phyloP scores from a whole-genome alignment of 1,140 invertebrate species.

The Ceratitis capitata region DNA sequence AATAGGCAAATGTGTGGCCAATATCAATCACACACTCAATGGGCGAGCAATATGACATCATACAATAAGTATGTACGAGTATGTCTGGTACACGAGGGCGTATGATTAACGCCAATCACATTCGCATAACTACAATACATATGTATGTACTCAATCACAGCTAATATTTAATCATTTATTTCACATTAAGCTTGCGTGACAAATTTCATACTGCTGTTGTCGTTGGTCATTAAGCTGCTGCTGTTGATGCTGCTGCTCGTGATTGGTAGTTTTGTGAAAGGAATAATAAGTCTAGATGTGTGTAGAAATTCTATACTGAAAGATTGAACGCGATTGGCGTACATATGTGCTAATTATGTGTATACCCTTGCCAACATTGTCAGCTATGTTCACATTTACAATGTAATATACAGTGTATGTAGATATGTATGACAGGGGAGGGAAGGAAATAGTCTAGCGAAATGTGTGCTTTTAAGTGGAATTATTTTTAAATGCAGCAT shows the following conservation, averaged over 20 bases:
- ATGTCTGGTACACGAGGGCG: background rate
- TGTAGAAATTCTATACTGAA: background rate
- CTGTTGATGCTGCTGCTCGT: background rate
- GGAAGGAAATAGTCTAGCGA: background rate
- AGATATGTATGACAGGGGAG: background rate
- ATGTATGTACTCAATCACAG: background rate
- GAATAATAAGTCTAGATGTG: background rate
- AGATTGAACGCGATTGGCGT: background rate
- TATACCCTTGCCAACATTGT: slow-evolving; percentile 17
- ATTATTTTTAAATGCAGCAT: background rate
- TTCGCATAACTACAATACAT: background rate
- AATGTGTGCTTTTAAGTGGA: background rate
- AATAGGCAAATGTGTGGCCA: too few relatives aligned
- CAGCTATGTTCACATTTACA: too few relatives aligned
- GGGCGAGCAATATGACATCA: too few relatives aligned
- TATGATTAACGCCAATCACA: slow-evolving; percentile 21
- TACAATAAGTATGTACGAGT: too few relatives aligned
- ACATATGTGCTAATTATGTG: background rate
- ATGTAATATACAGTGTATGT: too few relatives aligned
- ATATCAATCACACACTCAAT: too few relatives aligned
- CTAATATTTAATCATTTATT: background rate
- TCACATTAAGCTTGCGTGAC: background rate
- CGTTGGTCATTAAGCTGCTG: background rate
- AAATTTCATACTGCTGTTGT: background rate
- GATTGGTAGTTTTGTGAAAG: background rate